Base-by-base conservation (phyloP, 2,888 invertebrate genomes). In the Nezara viridula region DNA sequence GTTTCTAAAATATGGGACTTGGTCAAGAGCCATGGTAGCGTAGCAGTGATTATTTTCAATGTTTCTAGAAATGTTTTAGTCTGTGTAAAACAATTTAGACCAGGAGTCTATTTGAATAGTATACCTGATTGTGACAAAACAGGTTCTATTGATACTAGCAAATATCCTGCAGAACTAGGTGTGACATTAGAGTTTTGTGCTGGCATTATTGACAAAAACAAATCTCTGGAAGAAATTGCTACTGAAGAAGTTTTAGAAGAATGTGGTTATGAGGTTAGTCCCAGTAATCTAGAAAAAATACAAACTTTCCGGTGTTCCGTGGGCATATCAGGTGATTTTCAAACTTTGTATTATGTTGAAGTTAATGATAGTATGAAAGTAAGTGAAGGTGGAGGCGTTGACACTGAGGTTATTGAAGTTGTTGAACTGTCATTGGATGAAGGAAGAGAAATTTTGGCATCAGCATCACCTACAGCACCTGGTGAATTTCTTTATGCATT, bases 101-200 rank as follows among this genome's bases (percentile, higher is more conserved):
- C 98, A 92, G 96, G 96, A 86, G 96, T 97, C 21, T 98, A 96
- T 93, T 95, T 95, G 92, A 95, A 95, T 89, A 94, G 94, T 91
- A 93, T 97, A 32, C 94, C 95, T 12, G 93, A 94, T 55, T 93
- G 94, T 66, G 95, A 95, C 89, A 66, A 44, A 73, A 93, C 94
- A 60, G 93, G 93, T 0, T 92, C 92, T 3, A 94, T 96, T 90
- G 96, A 97, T 92, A 93, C 95, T 0, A 92, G 93, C 0, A 95
- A 95, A 91, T 96, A 96, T 92, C 96, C 96, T 6, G 94, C 96
- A 0, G 93, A 94, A 0, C 92, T 96, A 12, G 98, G 98, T 0
- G 93, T 98, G 10, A 96, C 98, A 0, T 92, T 98, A 81, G 99
- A 99, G 93, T 94, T 99, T 91, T 99, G 99, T 93, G 98, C 98